Conservation (phyloP, 2,888 invertebrate genomes). For the Apamea crenata region DNA sequence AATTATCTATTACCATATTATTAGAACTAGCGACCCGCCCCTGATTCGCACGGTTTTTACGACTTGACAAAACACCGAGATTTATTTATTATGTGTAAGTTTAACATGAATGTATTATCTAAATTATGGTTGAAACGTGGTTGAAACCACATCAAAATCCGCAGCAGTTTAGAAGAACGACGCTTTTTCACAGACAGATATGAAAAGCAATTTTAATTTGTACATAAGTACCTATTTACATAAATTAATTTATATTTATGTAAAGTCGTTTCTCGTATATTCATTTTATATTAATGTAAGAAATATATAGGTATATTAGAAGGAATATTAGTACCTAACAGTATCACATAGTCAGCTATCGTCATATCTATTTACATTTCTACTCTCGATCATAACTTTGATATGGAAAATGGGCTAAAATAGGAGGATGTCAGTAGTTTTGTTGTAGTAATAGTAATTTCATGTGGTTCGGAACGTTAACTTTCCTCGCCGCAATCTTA, state of each 20-base stretch:
- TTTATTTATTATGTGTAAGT: too few species aligned
- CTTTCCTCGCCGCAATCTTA: conserved; percentile 23
- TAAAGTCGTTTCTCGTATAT: too few species aligned
- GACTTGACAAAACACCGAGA: background rate
- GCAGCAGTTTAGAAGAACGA: background rate
- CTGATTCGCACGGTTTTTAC: background rate
- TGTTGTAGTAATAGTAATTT: conserved; percentile 27
- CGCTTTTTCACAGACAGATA: background rate
- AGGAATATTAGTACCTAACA: background rate
- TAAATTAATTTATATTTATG: background rate
- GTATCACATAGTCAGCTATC: background rate
- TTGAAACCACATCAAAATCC: background rate
- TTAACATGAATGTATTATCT: too few species aligned
- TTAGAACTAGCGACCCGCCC: background rate
- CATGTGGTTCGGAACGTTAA: conserved; percentile 26
- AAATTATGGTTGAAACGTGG: background rate
- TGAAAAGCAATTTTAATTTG: too few species aligned
- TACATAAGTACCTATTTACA: too few species aligned
- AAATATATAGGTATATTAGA: too few species aligned
- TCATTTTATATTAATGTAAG: too few species aligned
- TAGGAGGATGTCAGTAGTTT: conserved; percentile 3
- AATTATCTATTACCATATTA: background rate
- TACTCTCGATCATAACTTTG: background rate
- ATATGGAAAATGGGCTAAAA: conserved; percentile 14
- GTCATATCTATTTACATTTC: background rate